Evolutionary conservation across 1,140 invertebrate species (phyloP).

Genomic region (Anthonomus grandis): DNA sequence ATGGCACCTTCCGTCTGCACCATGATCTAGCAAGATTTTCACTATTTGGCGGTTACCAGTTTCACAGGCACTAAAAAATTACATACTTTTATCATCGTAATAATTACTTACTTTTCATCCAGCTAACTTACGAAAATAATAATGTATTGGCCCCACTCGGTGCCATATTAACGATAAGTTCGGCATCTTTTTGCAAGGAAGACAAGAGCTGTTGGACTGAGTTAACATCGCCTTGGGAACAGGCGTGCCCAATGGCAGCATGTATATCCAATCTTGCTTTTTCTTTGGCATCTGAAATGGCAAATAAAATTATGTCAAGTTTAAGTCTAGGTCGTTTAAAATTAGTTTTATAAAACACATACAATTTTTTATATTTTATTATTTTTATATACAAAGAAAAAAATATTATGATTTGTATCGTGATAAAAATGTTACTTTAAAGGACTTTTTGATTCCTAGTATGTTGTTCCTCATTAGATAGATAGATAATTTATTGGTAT

Average conservation of each 20-base stretch:
- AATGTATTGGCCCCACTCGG: constrained; percentile 82
- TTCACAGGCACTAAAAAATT: constrained; percentile 67
- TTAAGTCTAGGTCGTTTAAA: no score
- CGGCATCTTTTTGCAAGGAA: constrained; percentile 61
- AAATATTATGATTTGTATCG: no score
- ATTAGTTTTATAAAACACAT: no score
- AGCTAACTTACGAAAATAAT: constrained; percentile 69
- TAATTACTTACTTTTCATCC: no score
- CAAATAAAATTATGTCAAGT: no score
- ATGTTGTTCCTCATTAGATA: no score
- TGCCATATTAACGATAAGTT: constrained; percentile 78
- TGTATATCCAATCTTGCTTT: constrained; percentile 66
- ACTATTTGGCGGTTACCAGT: constrained; percentile 79
- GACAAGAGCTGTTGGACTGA: constrained; percentile 63
- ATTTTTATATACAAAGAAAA: no score
- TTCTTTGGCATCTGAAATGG: constrained; percentile 64
- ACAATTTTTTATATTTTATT: no score
- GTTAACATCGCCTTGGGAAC: constrained; percentile 63
- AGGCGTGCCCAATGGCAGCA: constrained; percentile 68
- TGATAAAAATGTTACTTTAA: no score
- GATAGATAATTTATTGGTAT: no score
- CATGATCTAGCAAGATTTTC: constrained; percentile 70
- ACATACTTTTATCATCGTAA: neutral
- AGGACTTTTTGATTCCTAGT: no score
- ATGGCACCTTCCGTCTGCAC: constrained; percentile 83